These are phyloP conservation scores for Omphaloscelis lunosa DNA, from an alignment of 2,888 invertebrate genomes.

Conservation along the genomic window DNA sequence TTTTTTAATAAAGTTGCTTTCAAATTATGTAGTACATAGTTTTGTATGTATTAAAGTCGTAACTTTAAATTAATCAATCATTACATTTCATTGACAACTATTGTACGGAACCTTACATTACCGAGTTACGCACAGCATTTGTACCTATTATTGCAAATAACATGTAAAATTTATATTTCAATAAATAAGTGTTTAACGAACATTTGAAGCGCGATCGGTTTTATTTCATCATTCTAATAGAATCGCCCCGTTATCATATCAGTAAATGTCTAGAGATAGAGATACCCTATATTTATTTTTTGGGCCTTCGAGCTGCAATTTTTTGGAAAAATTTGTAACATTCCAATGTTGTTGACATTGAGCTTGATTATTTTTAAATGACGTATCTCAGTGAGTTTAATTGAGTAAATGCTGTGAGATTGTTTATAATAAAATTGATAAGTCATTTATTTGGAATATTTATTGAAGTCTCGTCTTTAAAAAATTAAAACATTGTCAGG, in stretches of 20 bases:
- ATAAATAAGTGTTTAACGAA: neutral
- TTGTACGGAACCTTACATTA: neutral
- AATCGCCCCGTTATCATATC: neutral
- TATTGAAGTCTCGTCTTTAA: neutral
- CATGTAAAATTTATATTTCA: neutral
- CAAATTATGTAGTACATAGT: neutral
- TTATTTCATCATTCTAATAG: neutral
- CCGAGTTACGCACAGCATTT: neutral
- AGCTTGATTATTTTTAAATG: neutral
- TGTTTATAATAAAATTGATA: neutral
- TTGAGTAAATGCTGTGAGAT: no score
- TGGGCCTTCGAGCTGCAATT: neutral
- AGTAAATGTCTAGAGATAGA: neutral
- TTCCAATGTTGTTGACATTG: no score
- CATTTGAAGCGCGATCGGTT: neutral
- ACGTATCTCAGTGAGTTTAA: neutral
- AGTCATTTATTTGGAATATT: neutral
- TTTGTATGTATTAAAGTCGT: neutral
- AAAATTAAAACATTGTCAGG: constrained; percentile 6
- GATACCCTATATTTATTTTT: neutral
- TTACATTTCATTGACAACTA: neutral
- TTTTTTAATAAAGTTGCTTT: neutral
- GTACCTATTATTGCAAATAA: neutral
- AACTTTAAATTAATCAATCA: neutral
- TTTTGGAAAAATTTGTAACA: no score